phyloP scores from a whole-genome alignment of 2,113 vertebrate species.

The Dolichallabes microphthalmus region DNA sequence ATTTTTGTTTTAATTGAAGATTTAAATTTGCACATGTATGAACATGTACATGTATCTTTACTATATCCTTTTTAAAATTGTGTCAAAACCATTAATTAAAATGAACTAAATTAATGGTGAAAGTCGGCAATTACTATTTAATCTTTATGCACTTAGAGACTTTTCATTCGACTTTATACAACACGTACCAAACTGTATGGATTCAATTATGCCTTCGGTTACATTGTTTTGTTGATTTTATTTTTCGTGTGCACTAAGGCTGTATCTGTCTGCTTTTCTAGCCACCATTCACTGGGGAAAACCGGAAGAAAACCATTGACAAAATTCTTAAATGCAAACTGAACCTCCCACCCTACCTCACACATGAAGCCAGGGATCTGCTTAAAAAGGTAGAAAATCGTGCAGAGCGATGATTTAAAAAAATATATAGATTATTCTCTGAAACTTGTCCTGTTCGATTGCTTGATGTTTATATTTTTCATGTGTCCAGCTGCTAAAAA shows the following conservation, averaged over 20 bases:
- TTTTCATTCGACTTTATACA: too few relatives aligned
- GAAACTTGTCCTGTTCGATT: neutral
- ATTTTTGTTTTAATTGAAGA: too few relatives aligned
- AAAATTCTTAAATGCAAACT: constrained; percentile 99
- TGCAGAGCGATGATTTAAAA: neutral
- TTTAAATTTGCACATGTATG: too few relatives aligned
- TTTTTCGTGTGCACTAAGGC: neutral
- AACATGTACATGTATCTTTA: too few relatives aligned
- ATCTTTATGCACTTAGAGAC: too few relatives aligned
- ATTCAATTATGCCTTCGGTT: too few relatives aligned
- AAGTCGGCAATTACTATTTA: too few relatives aligned
- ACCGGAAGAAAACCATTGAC: constrained; percentile 97
- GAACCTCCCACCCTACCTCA: constrained; percentile 99
- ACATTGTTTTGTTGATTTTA: neutral
- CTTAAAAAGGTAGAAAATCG: constrained; percentile 86
- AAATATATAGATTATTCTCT: neutral
- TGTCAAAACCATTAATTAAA: too few relatives aligned
- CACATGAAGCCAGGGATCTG: constrained; percentile 97
- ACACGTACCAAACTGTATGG: too few relatives aligned
- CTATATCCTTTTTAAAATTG: too few relatives aligned
- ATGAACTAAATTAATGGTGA: too few relatives aligned
- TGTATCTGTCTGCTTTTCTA: constrained; percentile 51
- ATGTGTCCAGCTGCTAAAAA: constrained; percentile 88
- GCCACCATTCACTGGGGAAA: constrained; percentile 97
- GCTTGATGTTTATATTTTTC: neutral